Evolutionary conservation across 2,797 vertebrate genomes (phyloP).

Genomic region (Rhinella marina): DNA sequence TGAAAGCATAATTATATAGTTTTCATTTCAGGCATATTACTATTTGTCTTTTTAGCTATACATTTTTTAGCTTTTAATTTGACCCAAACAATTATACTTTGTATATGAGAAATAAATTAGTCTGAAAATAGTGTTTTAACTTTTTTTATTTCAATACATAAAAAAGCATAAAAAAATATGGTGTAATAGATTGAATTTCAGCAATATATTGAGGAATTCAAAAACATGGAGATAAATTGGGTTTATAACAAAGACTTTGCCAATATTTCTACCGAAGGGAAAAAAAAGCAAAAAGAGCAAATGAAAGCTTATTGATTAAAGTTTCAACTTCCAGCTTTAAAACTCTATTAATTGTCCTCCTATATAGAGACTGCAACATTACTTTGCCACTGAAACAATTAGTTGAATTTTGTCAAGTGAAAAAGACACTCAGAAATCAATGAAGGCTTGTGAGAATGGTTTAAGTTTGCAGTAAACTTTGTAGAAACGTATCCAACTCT

Average conservation of each 20-base stretch:
- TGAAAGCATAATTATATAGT: not conserved
- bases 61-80: not conserved
- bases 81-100: not conserved
- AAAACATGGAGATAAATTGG: slow-evolving; percentile 16
- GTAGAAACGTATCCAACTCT: slow-evolving; percentile 50
- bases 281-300: slow-evolving; percentile 48
- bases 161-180: not conserved
- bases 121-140: not conserved
- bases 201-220: slow-evolving; percentile 16
- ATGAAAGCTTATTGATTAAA: slow-evolving; percentile 59
- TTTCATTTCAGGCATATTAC: no score
- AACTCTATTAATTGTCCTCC: slow-evolving; percentile 55
- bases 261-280: slow-evolving; percentile 23
- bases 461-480: slow-evolving; percentile 60
- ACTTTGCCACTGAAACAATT: slow-evolving; percentile 60
- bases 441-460: slow-evolving; percentile 54
- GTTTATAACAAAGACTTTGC: slow-evolving; percentile 23
- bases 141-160: not conserved
- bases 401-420: slow-evolving; percentile 61
- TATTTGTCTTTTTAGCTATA: not conserved
- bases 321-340: slow-evolving; percentile 50
- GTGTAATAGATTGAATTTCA: not conserved
- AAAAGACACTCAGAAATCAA: slow-evolving; percentile 60
- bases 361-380: slow-evolving; percentile 54
- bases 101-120: not conserved